Percentiles rank a stretch among this genome's conserved stretches.
Conservation (phyloP, 2,113 vertebrate genomes). For the Phalacrocorax pelagicus region DNA sequence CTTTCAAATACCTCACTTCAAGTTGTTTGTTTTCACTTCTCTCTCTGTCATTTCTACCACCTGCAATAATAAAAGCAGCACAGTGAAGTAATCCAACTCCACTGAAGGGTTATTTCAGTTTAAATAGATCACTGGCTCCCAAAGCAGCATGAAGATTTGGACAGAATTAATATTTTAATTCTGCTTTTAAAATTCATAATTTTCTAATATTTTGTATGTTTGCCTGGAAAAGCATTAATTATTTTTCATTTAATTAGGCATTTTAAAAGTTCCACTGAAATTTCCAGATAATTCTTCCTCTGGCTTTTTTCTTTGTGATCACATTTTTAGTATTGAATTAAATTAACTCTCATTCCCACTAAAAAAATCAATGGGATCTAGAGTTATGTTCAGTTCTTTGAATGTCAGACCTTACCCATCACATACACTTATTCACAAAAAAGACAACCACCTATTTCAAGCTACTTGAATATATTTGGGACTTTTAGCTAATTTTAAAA, state of each 20-base stretch:
- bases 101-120: neutral
- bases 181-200: neutral
- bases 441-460: neutral
- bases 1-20: constrained; percentile 64
- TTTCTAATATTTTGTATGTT: neutral
- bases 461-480: neutral
- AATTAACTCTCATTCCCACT: neutral
- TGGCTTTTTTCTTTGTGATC: neutral
- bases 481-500: neutral
- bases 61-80: constrained; percentile 65
- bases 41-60: constrained; percentile 71
- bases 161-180: neutral
- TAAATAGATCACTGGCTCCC: neutral
- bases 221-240: neutral
- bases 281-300: neutral
- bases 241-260: neutral
- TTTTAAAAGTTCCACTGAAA: neutral
- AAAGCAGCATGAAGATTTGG: neutral
- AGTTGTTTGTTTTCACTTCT: constrained; percentile 54
- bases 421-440: neutral
- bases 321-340: neutral
- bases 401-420: neutral
- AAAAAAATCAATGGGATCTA: neutral
- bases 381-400: neutral
- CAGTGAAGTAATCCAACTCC: neutral